These are phyloP conservation scores for Marisa cornuarietis DNA, from an alignment of 1,140 invertebrate genomes.

Conservation along the genomic window DNA sequence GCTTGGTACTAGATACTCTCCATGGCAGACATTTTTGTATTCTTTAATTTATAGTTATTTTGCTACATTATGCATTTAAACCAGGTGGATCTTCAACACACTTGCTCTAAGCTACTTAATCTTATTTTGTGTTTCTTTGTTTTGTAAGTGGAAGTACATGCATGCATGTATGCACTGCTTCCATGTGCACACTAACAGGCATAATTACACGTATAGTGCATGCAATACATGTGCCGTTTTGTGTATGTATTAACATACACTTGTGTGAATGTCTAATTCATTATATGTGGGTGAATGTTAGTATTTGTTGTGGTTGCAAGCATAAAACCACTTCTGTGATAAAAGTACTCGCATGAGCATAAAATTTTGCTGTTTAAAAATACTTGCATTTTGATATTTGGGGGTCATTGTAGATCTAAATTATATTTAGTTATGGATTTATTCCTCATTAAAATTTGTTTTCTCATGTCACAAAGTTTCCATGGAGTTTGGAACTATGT, in stretches of 20 bases:
- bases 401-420: background rate
- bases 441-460: conserved; percentile 1
- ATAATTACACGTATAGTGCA: background rate
- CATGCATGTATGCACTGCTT: background rate
- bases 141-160: too few species aligned
- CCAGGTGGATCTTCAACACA: background rate
- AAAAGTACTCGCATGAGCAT: background rate
- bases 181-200: background rate
- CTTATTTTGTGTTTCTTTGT: too few species aligned
- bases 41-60: too few species aligned
- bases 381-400: background rate
- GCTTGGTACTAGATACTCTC: too few species aligned
- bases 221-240: background rate
- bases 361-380: background rate
- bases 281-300: background rate
- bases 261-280: background rate
- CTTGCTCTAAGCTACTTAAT: background rate
- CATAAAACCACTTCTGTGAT: background rate
- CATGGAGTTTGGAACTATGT: too few species aligned
- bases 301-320: background rate
- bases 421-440: background rate
- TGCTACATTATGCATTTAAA: too few species aligned
- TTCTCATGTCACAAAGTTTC: background rate
- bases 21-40: too few species aligned
- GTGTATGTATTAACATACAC: background rate